Evolutionary conservation across 1,140 invertebrate genomes (phyloP).

Genomic region (Drosophila navojoa): DNA sequence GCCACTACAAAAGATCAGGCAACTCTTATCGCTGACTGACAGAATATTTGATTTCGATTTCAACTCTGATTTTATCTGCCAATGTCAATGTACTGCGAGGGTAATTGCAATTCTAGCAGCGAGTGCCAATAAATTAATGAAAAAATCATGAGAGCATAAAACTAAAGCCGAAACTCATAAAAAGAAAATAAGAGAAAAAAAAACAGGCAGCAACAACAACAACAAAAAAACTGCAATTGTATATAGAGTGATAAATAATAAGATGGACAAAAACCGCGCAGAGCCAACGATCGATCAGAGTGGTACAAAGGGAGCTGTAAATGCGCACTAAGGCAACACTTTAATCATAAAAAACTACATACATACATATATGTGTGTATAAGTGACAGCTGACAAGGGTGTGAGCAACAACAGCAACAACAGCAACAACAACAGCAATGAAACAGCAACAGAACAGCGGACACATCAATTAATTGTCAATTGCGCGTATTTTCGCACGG

Average conservation of each 20-base stretch:
- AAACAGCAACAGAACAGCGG: slow-evolving; percentile 54
- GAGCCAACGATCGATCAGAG: slow-evolving; percentile 42
- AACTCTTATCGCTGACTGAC: slow-evolving; percentile 27
- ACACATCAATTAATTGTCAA: slow-evolving; percentile 83
- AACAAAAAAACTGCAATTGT: slow-evolving; percentile 59
- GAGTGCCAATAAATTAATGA: slow-evolving; percentile 69
- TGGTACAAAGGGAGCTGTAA: slow-evolving; percentile 25
- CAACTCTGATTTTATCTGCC: slow-evolving; percentile 35
- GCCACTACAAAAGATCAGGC: background rate
- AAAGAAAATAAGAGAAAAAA: slow-evolving; percentile 38
- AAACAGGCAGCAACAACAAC: slow-evolving; percentile 11
- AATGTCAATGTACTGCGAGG: slow-evolving; percentile 43
- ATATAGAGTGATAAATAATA: slow-evolving; percentile 73
- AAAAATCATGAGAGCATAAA: slow-evolving; percentile 76
- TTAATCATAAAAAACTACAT: slow-evolving; percentile 55
- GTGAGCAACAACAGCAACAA: slow-evolving; percentile 58
- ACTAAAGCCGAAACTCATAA: slow-evolving; percentile 51
- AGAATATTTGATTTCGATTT: slow-evolving; percentile 35
- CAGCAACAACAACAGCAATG: slow-evolving; percentile 7
- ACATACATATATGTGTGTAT: slow-evolving; percentile 22
- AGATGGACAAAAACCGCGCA: slow-evolving; percentile 45
- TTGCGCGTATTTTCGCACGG: slow-evolving; percentile 81
- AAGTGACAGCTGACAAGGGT: slow-evolving; percentile 81
- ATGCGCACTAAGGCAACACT: slow-evolving; percentile 43
- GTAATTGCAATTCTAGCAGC: slow-evolving; percentile 48